Evolutionary conservation across 1,140 invertebrate species (phyloP).

Genomic region (Periplaneta americana): DNA sequence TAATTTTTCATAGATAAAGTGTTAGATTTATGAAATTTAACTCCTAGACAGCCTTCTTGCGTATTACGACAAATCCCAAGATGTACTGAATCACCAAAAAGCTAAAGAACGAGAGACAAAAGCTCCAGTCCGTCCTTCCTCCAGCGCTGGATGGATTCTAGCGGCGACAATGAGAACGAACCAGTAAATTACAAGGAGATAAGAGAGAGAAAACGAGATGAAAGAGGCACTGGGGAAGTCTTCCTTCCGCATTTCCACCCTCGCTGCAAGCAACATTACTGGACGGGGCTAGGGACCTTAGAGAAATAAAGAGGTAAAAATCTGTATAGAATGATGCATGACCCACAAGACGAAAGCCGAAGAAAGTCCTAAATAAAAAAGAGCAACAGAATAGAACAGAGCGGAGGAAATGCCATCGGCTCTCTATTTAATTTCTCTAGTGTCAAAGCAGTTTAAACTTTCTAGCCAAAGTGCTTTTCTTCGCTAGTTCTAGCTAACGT

Average conservation of each 20-base stretch:
- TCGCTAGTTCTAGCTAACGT: no score
- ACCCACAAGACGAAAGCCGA: neutral
- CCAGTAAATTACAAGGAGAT: slow-evolving; percentile 19
- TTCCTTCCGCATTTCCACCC: neutral
- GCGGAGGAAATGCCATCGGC: neutral
- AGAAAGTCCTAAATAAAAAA: neutral
- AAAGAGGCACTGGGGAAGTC: slow-evolving; percentile 16
- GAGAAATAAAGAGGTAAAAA: neutral
- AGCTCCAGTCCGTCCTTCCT: neutral
- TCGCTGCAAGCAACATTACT: neutral
- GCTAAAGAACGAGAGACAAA: neutral
- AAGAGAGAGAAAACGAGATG: slow-evolving; percentile 15
- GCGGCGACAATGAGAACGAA: slow-evolving; percentile 18
- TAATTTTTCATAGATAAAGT: no score
- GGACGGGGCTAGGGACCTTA: neutral
- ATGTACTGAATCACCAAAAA: neutral
- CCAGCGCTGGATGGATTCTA: neutral
- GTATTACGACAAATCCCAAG: no score
- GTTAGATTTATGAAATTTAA: no score
- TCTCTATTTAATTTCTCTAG: no score
- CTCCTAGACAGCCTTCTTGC: no score
- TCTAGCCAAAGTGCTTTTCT: no score
- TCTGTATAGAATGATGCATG: neutral
- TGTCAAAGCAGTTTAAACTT: no score
- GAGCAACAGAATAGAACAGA: neutral